Evolutionary conservation across 2,888 invertebrate genomes (phyloP).

Genomic region (Ctenicera cuprea): DNA sequence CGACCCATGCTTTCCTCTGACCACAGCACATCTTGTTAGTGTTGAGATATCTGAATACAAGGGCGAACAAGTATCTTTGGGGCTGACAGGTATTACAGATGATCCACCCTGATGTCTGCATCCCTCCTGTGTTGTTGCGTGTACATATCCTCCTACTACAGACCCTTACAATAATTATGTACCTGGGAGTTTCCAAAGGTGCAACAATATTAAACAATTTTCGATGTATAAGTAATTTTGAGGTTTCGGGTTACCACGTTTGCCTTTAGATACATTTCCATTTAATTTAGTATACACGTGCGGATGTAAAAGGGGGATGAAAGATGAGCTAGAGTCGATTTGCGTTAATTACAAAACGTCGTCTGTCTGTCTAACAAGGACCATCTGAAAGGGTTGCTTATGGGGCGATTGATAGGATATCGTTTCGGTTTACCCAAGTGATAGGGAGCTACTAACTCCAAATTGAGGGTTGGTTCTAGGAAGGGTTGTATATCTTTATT

Average conservation of each 20-base stretch:
- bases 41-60: slow-evolving; percentile 55
- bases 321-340: not conserved
- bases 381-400: slow-evolving; percentile 40
- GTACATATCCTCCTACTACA: slow-evolving; percentile 16
- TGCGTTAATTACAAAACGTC: slow-evolving; percentile 25
- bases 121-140: slow-evolving; percentile 44
- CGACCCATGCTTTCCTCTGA: slow-evolving; percentile 45
- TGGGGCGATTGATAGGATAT: slow-evolving; percentile 43
- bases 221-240: not conserved
- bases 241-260: not conserved
- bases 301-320: not conserved
- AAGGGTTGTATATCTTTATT: slow-evolving; percentile 56
- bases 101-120: slow-evolving; percentile 55
- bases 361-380: slow-evolving; percentile 20
- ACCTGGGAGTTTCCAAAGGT: slow-evolving; percentile 26
- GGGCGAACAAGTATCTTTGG: slow-evolving; percentile 53
- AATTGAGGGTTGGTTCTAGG: slow-evolving; percentile 44
- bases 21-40: slow-evolving; percentile 56
- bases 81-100: slow-evolving; percentile 58
- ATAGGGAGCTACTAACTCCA: slow-evolving; percentile 32
- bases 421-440: slow-evolving; percentile 44
- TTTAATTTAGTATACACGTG: not conserved
- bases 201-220: slow-evolving; percentile 16
- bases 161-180: slow-evolving; percentile 18
- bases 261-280: not conserved